Percentiles rank a stretch among this genome's conserved stretches.
phyloP scores from a whole-genome alignment of 2,797 vertebrate genomes.

The Luscinia megarhynchos region DNA sequence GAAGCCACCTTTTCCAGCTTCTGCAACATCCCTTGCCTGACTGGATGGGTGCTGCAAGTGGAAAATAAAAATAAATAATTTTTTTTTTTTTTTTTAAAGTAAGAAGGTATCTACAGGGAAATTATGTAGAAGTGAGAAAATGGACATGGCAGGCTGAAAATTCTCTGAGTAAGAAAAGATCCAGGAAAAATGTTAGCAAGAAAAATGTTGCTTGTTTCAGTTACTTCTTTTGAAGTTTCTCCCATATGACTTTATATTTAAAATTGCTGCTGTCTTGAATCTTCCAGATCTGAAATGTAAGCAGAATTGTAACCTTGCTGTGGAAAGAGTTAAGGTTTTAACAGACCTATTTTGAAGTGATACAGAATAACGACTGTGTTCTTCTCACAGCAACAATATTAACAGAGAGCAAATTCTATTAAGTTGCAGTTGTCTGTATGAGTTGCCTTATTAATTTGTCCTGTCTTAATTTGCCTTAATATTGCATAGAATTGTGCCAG shows the following conservation, averaged over 20 bases:
- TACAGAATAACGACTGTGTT: background rate
- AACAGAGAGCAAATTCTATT: background rate
- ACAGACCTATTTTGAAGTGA: background rate
- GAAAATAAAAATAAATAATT: background rate
- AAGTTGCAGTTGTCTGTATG: background rate
- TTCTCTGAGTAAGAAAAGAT: background rate
- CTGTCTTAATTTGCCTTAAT: background rate
- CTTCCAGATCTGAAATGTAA: background rate
- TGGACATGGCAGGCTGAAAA: background rate
- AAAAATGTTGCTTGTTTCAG: background rate
- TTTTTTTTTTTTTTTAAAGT: too few relatives aligned
- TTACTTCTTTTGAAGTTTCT: background rate
- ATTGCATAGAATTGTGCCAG: background rate
- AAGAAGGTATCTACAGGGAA: background rate
- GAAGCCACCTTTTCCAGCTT: background rate
- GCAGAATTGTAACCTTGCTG: background rate
- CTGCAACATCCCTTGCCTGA: background rate
- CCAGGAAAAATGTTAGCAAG: background rate
- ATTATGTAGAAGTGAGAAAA: background rate
- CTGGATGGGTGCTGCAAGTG: background rate
- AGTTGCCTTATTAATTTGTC: background rate
- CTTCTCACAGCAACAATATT: background rate
- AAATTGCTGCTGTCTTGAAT: background rate
- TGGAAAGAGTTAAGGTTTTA: background rate
- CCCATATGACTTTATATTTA: background rate